Evolutionary conservation across 35 echinoderm and acorn worm genomes (phyloP), one percentile per base, ranked within the genome.

Genomic region (Eucidaris tribuloides): DNA sequence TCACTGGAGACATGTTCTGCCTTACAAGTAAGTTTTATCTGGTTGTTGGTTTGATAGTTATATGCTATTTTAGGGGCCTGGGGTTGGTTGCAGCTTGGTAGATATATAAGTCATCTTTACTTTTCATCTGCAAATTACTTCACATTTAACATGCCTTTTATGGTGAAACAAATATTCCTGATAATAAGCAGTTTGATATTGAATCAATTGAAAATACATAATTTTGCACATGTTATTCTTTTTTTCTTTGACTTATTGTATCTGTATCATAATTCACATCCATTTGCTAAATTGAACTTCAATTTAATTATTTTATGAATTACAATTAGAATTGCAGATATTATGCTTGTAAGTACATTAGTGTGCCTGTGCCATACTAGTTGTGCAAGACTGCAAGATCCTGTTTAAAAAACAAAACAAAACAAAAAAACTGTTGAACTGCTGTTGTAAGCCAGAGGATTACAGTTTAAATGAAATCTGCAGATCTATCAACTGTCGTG

Each of bases 21-120:
- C 37, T 74, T 74, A 74, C 34, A 74, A 40, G 66, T 72, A 72
- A n/a, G n/a, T n/a, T n/a, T n/a, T n/a, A n/a, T n/a, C n/a, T n/a
- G n/a, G n/a, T n/a, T n/a, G n/a, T n/a, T n/a, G n/a, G n/a, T n/a
- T n/a, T n/a, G n/a, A 31, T 27, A 6, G 55, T 23, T 0, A 58
- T 13, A n/a, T 0, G 48, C 13, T 17, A 54, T 54, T 54, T 13
- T 54, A 17, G 13, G 48, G 13, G 48, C 13, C 13, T 54, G n/a
- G 13, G n/a, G 48, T 54, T 17, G 48, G 13, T 54, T 13, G 22
- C 49, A 17, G 49, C 0, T 17, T 54, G 14, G 49, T 54, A 54
- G 22, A 54, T 54, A n/a, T 54, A 1, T 0, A 54, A 17, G 49
- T 54, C 13, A 1, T 54, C 49, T 54, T 54, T 54, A n/a, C n/a